phyloP scores from a whole-genome alignment of 2,888 invertebrate genomes.

The Drosophila melanosoma region DNA sequence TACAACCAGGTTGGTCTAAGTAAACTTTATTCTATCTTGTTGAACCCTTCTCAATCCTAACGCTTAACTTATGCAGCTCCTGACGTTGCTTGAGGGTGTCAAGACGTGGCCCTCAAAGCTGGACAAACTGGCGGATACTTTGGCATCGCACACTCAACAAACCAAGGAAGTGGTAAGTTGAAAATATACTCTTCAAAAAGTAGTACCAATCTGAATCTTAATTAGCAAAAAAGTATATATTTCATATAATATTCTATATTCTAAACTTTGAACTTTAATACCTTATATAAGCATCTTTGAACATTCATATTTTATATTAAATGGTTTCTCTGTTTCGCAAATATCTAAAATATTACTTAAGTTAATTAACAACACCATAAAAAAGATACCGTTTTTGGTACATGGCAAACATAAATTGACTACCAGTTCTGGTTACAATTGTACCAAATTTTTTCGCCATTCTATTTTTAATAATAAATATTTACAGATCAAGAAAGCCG shows the following conservation, averaged over 20 bases:
- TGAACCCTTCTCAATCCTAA: not conserved
- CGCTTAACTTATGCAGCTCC: slow-evolving; percentile 56
- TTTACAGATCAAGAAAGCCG: slow-evolving; percentile 88
- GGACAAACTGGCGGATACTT: slow-evolving; percentile 84
- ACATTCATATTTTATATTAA: not conserved
- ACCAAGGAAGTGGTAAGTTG: slow-evolving; percentile 82
- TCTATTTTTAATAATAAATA: not conserved
- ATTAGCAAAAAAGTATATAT: not conserved
- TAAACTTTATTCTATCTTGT: not conserved
- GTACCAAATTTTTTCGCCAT: not conserved
- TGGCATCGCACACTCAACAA: slow-evolving; percentile 82
- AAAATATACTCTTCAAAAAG: not conserved
- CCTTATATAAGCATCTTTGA: not conserved
- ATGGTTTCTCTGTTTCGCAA: not conserved
- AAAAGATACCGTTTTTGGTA: not conserved
- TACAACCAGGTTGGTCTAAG: slow-evolving; percentile 87
- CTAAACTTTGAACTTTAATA: not conserved
- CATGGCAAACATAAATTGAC: not conserved
- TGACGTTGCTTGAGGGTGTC: slow-evolving; percentile 80
- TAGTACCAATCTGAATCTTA: not conserved
- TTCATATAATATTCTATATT: not conserved
- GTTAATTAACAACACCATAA: not conserved
- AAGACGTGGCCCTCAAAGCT: slow-evolving; percentile 85
- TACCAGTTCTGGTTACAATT: not conserved
- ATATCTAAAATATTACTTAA: not conserved